phyloP scores from a whole-genome alignment of 2,797 vertebrate genomes.

The Fringilla coelebs region DNA sequence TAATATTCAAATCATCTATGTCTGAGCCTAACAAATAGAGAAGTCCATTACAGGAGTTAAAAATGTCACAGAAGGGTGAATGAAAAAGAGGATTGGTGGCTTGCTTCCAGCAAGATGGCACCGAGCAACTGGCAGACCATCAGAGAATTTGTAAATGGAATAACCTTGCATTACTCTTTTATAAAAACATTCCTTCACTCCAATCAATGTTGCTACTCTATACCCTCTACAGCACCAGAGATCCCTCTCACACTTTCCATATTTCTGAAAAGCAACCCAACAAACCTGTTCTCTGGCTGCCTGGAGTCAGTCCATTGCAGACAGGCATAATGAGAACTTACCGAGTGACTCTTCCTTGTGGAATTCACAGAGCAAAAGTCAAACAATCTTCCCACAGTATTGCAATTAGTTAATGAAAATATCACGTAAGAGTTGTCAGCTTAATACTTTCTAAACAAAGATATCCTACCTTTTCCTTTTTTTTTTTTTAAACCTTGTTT shows the following conservation, averaged over 20 bases:
- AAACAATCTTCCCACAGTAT: neutral
- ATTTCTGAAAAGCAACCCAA: neutral
- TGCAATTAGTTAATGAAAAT: neutral
- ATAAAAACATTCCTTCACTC: neutral
- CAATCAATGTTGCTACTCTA: neutral
- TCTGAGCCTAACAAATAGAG: neutral
- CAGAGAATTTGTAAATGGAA: neutral
- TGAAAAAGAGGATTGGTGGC: neutral
- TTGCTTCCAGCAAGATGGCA: neutral
- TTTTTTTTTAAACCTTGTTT: neutral
- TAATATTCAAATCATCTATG: neutral
- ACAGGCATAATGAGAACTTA: neutral
- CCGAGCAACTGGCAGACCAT: neutral
- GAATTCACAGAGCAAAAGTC: neutral
- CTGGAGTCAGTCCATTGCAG: neutral
- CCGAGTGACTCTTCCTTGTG: neutral
- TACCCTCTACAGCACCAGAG: neutral
- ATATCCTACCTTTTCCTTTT: neutral
- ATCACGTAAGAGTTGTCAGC: rapidly evolving
- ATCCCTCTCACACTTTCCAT: neutral
- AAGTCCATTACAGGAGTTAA: neutral
- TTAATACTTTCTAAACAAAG: neutral
- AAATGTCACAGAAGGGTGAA: neutral
- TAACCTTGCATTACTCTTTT: neutral
- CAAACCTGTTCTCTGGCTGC: neutral